A percentile compares a stretch with the other conserved stretches of the same genome.
phyloP scores from a whole-genome alignment of 2,888 invertebrate species.

The Watsonalla binaria region DNA sequence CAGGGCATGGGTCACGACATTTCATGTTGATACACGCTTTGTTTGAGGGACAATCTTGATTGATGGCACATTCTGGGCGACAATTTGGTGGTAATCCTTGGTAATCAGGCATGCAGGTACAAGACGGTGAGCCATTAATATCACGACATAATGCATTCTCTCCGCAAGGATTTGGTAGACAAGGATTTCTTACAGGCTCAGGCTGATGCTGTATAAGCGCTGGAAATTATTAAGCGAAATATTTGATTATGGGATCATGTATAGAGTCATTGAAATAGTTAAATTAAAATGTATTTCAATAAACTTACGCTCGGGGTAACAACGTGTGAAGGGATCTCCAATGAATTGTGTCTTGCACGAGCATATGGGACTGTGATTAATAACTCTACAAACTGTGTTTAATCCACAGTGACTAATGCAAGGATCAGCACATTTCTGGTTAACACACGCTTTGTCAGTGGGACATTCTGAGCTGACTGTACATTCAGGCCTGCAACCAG shows the following conservation, averaged over 20 bases:
- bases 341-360: constrained; percentile 80
- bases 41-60: constrained; percentile 84
- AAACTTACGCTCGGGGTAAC: constrained; percentile 74
- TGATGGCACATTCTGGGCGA: constrained; percentile 84
- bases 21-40: constrained; percentile 85
- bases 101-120: constrained; percentile 81
- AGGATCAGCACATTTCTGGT: constrained; percentile 87
- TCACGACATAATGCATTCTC: constrained; percentile 81
- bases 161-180: constrained; percentile 84
- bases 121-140: constrained; percentile 80
- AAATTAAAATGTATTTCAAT: not conserved
- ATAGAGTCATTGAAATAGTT: too few species aligned
- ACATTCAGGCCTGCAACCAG: constrained; percentile 88
- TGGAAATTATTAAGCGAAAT: constrained; percentile 19
- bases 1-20: constrained; percentile 85
- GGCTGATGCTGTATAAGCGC: constrained; percentile 40
- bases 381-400: constrained; percentile 84
- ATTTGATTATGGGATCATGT: too few species aligned
- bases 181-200: constrained; percentile 78
- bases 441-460: constrained; percentile 84
- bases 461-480: constrained; percentile 87
- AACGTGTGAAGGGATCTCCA: constrained; percentile 85
- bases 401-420: constrained; percentile 85
- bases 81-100: constrained; percentile 86
- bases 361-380: constrained; percentile 89